Conservation (phyloP, 2,113 vertebrate genomes). For the Chamaetylas fuelleborni region DNA sequence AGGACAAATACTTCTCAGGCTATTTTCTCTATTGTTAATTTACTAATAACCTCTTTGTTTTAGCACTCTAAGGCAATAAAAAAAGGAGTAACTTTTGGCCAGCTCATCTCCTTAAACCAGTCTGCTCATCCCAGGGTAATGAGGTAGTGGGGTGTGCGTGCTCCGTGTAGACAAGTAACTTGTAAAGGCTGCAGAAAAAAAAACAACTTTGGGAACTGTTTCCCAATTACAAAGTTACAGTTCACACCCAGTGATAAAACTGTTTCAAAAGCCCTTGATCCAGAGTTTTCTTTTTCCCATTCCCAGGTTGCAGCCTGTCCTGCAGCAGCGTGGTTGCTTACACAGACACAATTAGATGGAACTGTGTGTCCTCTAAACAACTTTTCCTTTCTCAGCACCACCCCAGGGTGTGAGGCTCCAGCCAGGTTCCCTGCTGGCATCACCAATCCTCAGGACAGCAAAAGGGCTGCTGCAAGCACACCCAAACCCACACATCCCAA, state of each 20-base stretch:
- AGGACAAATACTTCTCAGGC: background rate
- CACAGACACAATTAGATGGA: background rate
- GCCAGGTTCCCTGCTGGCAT: background rate
- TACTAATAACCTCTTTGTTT: background rate
- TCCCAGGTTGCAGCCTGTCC: background rate
- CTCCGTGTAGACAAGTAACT: background rate
- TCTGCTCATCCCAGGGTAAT: background rate
- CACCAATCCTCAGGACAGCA: accelerated
- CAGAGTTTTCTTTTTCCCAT: background rate
- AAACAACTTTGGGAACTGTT: background rate
- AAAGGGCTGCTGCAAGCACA: background rate
- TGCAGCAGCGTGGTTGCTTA: background rate
- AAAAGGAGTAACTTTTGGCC: background rate
- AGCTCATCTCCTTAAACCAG: background rate
- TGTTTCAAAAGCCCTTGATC: background rate
- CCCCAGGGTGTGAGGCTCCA: background rate
- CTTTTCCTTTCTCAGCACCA: background rate
- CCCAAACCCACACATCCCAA: background rate
- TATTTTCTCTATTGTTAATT: background rate
- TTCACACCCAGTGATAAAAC: background rate
- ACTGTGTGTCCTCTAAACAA: background rate
- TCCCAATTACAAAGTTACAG: background rate
- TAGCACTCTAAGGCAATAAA: background rate
- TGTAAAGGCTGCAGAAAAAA: background rate
- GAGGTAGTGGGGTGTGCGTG: accelerated